Percentiles rank a stretch among this genome's conserved stretches.
Conservation (phyloP, 2,797 vertebrate genomes). For the Mus minutoides region DNA sequence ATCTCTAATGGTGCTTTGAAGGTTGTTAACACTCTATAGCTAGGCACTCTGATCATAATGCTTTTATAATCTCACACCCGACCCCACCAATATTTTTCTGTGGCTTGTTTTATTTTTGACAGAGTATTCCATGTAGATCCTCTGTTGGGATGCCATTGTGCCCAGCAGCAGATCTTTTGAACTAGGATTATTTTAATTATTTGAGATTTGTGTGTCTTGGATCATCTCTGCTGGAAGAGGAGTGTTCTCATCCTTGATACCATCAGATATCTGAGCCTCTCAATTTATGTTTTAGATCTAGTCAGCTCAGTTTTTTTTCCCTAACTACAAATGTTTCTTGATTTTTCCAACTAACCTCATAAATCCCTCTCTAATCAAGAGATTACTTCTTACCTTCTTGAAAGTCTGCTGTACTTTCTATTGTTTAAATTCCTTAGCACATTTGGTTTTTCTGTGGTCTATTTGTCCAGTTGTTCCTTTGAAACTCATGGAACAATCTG, state of each 20-base stretch:
- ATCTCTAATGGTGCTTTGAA: background rate
- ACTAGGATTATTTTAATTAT: background rate
- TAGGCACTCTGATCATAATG: background rate
- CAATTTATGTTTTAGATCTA: slow-evolving; percentile 6
- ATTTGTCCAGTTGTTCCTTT: background rate
- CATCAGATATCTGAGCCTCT: background rate
- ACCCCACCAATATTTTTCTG: background rate
- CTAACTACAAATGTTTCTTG: background rate
- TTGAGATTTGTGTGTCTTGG: background rate
- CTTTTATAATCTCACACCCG: background rate
- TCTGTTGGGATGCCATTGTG: background rate
- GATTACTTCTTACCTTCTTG: background rate
- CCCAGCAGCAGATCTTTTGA: background rate
- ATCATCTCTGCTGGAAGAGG: background rate
- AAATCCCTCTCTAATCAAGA: background rate
- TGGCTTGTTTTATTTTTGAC: background rate
- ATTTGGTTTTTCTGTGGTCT: background rate
- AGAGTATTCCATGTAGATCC: background rate
- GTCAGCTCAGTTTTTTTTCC: background rate
- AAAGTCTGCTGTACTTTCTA: background rate
- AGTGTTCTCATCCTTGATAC: background rate
- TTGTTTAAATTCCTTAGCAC: background rate
- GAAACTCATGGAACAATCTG: slow-evolving; percentile 14
- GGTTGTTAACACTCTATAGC: background rate
- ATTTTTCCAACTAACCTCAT: background rate